Percentiles rank a stretch among this genome's conserved stretches.
phyloP scores from a whole-genome alignment of 2,113 vertebrate species.

The Rana temporaria region DNA sequence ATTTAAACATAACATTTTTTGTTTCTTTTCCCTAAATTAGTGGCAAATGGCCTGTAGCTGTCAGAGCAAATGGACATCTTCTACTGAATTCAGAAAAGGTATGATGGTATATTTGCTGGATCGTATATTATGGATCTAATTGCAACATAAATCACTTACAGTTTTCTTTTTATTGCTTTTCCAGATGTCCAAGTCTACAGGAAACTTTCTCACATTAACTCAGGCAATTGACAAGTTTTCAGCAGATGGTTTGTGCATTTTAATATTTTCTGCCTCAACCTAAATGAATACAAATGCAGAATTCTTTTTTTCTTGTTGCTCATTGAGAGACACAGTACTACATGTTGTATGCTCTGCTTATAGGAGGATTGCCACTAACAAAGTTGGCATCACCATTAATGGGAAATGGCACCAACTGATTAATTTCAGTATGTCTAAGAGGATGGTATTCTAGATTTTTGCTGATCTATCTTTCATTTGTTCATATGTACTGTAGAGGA shows the following conservation, averaged over 20 bases:
- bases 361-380: too few species aligned
- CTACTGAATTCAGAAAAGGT: constrained; percentile 98
- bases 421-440: too few species aligned
- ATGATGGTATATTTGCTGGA: neutral
- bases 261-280: neutral
- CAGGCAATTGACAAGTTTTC: constrained; percentile 93
- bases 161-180: constrained; percentile 35
- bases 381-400: too few species aligned
- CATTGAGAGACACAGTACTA: too few species aligned
- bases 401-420: too few species aligned
- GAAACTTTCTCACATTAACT: constrained; percentile 93
- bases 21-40: constrained; percentile 69
- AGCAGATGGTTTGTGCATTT: constrained; percentile 84
- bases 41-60: constrained; percentile 91
- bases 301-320: too few species aligned
- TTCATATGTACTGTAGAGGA: too few species aligned
- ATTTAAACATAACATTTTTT: neutral
- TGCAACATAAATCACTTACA: neutral
- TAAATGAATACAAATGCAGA: too few species aligned
- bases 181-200: constrained; percentile 99
- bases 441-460: too few species aligned
- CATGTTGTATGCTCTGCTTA: too few species aligned
- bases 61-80: constrained; percentile 96
- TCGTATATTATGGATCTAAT: neutral
- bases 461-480: too few species aligned